phyloP scores from a whole-genome alignment of 2,797 vertebrate species.

The Discoglossus pictus region DNA sequence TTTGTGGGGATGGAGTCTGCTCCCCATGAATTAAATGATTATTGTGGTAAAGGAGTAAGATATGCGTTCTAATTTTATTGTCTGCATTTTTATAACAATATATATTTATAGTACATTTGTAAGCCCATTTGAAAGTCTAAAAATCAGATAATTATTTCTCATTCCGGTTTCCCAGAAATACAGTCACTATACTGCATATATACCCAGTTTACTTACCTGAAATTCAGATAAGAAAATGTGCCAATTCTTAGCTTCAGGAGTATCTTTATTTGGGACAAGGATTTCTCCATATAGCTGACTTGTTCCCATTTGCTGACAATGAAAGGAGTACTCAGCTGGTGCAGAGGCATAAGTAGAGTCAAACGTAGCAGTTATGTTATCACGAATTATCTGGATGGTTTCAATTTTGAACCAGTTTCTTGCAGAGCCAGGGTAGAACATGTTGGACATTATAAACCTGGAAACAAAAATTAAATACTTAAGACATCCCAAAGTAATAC shows the following conservation, averaged over 20 bases:
- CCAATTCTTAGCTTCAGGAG: conserved; percentile 62
- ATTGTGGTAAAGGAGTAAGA: too few relatives aligned
- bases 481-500: too few relatives aligned
- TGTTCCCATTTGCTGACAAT: conserved; percentile 76
- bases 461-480: conserved; percentile 53
- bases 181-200: too few relatives aligned
- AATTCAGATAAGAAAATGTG: conserved; percentile 72
- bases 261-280: conserved; percentile 63
- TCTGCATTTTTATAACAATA: too few relatives aligned
- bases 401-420: conserved; percentile 71
- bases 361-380: conserved; percentile 65
- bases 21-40: too few relatives aligned
- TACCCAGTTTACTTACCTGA: conserved; percentile 70
- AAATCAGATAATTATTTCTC: too few relatives aligned
- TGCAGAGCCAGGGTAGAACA: conserved; percentile 62
- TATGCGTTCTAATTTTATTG: too few relatives aligned
- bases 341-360: conserved; percentile 66
- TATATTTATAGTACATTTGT: too few relatives aligned
- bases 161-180: too few relatives aligned
- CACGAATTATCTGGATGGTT: conserved; percentile 61
- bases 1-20: too few relatives aligned
- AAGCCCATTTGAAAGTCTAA: too few relatives aligned
- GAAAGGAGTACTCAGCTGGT: conserved; percentile 76
- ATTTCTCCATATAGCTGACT: conserved; percentile 59
- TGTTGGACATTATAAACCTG: conserved; percentile 72